Percentiles rank a stretch among this genome's conserved stretches.
Evolutionary conservation across 2,888 invertebrate genomes (phyloP).

Genomic region (Neuroscelio doddi): DNA sequence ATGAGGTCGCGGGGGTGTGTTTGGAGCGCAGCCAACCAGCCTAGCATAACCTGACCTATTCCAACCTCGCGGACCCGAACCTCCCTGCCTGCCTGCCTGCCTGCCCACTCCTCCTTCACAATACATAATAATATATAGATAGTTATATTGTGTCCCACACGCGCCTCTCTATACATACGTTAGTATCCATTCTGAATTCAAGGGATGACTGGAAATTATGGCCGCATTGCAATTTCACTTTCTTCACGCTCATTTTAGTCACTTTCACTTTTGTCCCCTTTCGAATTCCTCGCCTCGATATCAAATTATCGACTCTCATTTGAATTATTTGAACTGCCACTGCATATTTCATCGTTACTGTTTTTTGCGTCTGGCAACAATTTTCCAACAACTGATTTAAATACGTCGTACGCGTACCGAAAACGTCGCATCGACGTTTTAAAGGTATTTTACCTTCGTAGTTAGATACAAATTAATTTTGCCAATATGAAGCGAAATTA

Average conservation of each 20-base stretch:
- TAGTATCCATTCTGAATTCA: background rate
- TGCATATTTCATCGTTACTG: too few relatives aligned
- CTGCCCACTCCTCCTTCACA: conserved; percentile 5
- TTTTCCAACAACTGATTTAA: too few relatives aligned
- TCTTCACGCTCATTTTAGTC: too few relatives aligned
- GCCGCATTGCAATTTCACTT: background rate
- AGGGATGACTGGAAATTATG: background rate
- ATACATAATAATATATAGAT: conserved; percentile 15
- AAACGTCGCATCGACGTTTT: too few relatives aligned
- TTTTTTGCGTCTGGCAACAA: too few relatives aligned
- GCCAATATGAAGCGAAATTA: too few relatives aligned
- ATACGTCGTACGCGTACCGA: too few relatives aligned
- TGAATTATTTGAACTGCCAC: too few relatives aligned
- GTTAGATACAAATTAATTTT: too few relatives aligned
- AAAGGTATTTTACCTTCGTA: too few relatives aligned
- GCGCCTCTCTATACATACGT: conserved; percentile 1
- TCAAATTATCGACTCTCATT: too few relatives aligned
- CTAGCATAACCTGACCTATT: conserved; percentile 48
- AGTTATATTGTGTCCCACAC: conserved; percentile 12
- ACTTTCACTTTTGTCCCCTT: too few relatives aligned
- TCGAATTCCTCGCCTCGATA: background rate
- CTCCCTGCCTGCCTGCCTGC: conserved; percentile 16
- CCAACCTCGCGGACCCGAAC: conserved; percentile 49
- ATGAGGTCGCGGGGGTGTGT: conserved; percentile 45
- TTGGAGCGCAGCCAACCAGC: conserved; percentile 61